phyloP scores from a whole-genome alignment of 2,888 invertebrate genomes.

The Cosmia trapezina region DNA sequence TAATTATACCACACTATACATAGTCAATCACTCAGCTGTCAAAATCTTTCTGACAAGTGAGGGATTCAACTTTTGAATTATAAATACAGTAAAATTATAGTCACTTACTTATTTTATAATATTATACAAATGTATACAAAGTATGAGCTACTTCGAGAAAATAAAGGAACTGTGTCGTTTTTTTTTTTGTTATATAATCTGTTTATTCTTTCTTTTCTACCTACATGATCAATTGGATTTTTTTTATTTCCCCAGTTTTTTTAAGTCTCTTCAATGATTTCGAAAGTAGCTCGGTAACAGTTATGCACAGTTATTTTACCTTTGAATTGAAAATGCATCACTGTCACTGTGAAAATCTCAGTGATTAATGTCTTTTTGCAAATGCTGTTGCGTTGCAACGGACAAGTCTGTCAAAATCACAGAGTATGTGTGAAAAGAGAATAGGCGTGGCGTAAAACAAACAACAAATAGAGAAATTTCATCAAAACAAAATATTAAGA shows the following conservation, averaged over 20 bases:
- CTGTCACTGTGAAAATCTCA: too few species aligned
- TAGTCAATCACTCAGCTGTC: slow-evolving; percentile 60
- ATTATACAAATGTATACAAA: slow-evolving; percentile 48
- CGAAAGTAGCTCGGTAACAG: background rate
- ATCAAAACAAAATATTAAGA: too few species aligned
- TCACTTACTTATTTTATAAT: slow-evolving; percentile 32
- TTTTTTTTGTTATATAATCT: too few species aligned
- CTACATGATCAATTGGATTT: background rate
- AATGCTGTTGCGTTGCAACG: background rate
- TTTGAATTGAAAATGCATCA: too few species aligned
- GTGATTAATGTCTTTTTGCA: background rate
- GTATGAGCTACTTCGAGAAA: slow-evolving; percentile 32
- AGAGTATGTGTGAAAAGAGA: background rate
- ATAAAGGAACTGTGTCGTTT: slow-evolving; percentile 2
- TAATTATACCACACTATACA: slow-evolving; percentile 9
- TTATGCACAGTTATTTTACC: background rate
- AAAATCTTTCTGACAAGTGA: slow-evolving; percentile 61
- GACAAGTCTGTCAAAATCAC: background rate
- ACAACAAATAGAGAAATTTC: too few species aligned
- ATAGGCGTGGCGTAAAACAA: too few species aligned
- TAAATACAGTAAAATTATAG: slow-evolving; percentile 3
- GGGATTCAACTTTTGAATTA: slow-evolving; percentile 41
- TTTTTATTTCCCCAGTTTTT: background rate
- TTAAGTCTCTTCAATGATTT: background rate
- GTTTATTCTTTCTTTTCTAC: background rate